phyloP scores from a whole-genome alignment of 2,113 vertebrate genomes.

The Rhipidura dahli region DNA sequence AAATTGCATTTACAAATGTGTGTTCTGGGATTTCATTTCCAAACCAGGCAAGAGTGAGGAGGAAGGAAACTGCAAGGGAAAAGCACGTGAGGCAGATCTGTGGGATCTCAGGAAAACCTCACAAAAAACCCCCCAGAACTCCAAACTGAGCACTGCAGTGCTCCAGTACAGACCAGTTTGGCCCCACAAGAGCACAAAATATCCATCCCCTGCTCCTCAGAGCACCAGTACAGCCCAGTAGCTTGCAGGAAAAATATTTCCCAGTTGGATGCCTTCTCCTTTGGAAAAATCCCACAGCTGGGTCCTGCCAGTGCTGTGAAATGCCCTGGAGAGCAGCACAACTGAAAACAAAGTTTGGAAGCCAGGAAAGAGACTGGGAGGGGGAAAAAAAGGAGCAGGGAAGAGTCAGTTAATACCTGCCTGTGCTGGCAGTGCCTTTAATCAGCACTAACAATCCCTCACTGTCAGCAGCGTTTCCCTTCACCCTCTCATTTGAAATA shows the following conservation, averaged over 20 bases:
- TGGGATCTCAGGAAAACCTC: background rate
- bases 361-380: background rate
- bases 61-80: accelerated
- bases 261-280: background rate
- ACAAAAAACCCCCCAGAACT: background rate
- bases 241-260: background rate
- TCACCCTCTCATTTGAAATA: conserved; percentile 30
- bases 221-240: background rate
- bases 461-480: conserved; percentile 5
- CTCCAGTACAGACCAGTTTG: background rate
- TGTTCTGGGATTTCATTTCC: background rate
- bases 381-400: background rate
- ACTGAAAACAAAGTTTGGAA: background rate
- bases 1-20: background rate
- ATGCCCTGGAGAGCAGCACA: background rate
- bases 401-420: conserved; percentile 21
- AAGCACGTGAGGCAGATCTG: accelerated
- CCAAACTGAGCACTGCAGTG: accelerated
- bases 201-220: background rate
- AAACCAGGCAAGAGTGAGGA: background rate
- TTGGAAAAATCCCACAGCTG: background rate
- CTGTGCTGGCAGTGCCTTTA: background rate
- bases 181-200: background rate
- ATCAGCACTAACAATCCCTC: conserved; percentile 39
- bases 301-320: background rate